Conservation (phyloP, 2,113 vertebrate species). For the Bos taurus region DNA sequence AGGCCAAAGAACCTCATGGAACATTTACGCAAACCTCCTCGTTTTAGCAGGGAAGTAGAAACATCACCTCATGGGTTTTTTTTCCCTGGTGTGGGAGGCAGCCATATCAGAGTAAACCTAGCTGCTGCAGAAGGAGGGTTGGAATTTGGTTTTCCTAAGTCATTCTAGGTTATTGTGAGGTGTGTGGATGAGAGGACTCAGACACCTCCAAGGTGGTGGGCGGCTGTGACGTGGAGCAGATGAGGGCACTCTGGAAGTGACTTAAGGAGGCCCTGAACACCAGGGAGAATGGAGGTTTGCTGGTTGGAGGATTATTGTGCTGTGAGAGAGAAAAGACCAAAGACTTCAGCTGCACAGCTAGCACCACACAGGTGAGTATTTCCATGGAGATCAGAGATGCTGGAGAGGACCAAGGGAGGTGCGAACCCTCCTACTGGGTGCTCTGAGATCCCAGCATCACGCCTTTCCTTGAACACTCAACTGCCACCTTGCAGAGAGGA, state of each 20-base stretch:
- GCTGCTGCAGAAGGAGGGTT: not conserved
- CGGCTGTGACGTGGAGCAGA: not conserved
- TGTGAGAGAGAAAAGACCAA: not conserved
- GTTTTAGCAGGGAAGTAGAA: not conserved
- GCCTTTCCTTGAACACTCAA: not conserved
- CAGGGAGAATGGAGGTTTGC: not conserved
- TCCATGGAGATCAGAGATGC: not conserved
- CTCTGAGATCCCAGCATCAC: not conserved
- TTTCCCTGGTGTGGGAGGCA: not conserved
- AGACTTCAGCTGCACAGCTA: not conserved
- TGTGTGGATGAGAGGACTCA: too few species aligned
- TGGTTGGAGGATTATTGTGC: rapidly evolving
- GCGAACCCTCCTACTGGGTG: not conserved
- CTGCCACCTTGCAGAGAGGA: not conserved
- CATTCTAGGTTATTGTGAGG: not conserved
- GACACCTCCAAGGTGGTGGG: not conserved
- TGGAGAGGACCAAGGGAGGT: not conserved
- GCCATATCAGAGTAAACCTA: not conserved
- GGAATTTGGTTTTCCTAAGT: not conserved
- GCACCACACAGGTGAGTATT: not conserved
- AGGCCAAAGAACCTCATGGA: not conserved
- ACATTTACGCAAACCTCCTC: not conserved
- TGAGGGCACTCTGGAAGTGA: not conserved
- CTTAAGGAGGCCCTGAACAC: not conserved
- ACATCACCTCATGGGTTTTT: not conserved